Percentiles rank a stretch among this genome's conserved stretches.
These are phyloP conservation scores for Stictocephala bisonia DNA, from an alignment of 2,888 invertebrate genomes.

Conservation along the genomic window DNA sequence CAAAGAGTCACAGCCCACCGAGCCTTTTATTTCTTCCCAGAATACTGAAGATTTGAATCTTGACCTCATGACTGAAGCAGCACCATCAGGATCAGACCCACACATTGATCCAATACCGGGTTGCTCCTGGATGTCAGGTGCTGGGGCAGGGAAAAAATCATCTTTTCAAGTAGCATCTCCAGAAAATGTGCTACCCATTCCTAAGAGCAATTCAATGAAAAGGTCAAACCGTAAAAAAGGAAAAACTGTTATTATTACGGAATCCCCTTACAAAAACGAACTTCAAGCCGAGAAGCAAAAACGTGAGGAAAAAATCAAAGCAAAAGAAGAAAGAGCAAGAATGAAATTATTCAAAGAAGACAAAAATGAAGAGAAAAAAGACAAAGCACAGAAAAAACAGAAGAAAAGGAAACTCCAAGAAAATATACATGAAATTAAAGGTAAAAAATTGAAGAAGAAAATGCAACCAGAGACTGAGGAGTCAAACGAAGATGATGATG, in stretches of 20 bases:
- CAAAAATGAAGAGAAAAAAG: neutral
- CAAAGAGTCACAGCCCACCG: too few species aligned
- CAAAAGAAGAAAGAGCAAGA: neutral
- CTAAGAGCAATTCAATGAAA: neutral
- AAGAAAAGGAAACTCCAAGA: neutral
- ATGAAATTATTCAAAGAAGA: neutral
- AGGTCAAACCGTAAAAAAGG: neutral
- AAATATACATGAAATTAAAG: neutral
- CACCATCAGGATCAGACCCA: too few species aligned
- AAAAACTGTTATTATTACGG: slow-evolving; percentile 3
- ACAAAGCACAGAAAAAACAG: neutral
- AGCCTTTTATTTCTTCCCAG: too few species aligned
- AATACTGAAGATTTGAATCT: too few species aligned
- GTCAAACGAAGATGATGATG: neutral
- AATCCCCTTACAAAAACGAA: slow-evolving; percentile 15
- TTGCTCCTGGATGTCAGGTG: neutral
- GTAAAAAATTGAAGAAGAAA: neutral
- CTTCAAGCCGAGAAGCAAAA: neutral
- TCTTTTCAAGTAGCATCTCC: slow-evolving; percentile 1
- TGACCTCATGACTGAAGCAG: too few species aligned
- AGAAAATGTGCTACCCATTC: neutral
- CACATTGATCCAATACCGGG: neutral
- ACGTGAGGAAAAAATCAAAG: neutral
- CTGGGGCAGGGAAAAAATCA: too few species aligned
- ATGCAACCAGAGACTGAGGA: too few species aligned